phyloP scores from a whole-genome alignment of 2,113 vertebrate species.

The Rhinolophus sinicus region DNA sequence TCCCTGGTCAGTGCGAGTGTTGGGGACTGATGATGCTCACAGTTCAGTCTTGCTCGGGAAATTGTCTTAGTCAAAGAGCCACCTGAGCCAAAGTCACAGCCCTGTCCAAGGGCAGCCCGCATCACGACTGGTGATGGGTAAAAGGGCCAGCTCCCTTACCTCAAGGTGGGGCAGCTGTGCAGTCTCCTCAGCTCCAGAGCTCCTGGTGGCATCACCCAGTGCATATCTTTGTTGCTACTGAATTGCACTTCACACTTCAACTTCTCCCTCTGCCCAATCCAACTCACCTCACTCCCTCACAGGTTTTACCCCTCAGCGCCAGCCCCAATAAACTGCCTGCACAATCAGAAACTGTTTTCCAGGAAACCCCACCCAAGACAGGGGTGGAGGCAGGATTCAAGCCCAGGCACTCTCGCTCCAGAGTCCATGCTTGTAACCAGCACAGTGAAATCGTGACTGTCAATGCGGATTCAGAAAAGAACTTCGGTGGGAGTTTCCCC shows the following conservation, averaged over 20 bases:
- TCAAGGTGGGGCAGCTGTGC: background rate
- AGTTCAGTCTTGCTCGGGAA: background rate
- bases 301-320: background rate
- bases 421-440: background rate
- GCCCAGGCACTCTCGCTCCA: background rate
- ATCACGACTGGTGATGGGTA: background rate
- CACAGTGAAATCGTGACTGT: background rate
- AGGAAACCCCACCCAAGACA: background rate
- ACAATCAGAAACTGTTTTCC: background rate
- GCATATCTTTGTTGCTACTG: background rate
- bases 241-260: too few relatives aligned
- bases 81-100: background rate
- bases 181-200: background rate
- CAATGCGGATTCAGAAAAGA: background rate
- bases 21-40: background rate
- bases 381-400: background rate
- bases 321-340: background rate
- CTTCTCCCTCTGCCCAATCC: background rate
- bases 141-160: background rate
- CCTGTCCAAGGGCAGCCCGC: background rate
- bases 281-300: background rate
- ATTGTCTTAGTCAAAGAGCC: background rate
- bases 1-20: too few relatives aligned
- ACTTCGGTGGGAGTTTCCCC: accelerated
- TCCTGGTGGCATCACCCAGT: background rate